Conservation (phyloP, 2,797 vertebrate genomes). For the Gallinago solitaria region DNA sequence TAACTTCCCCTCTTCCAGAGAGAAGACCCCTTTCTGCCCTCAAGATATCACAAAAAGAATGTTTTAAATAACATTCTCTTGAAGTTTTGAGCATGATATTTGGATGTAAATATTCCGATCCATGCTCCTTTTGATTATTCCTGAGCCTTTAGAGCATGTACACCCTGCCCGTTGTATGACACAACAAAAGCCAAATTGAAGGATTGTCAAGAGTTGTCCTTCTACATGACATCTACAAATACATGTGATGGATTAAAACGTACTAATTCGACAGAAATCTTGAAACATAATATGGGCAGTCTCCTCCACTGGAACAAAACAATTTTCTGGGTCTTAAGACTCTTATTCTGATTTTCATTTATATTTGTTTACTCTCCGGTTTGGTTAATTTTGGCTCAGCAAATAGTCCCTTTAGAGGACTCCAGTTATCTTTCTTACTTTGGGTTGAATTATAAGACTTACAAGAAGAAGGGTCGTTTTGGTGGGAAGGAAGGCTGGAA, state of each 20-base stretch:
- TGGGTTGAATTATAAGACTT: neutral
- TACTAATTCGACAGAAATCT: neutral
- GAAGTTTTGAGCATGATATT: neutral
- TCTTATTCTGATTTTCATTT: neutral
- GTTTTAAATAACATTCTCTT: neutral
- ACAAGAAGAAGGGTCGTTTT: neutral
- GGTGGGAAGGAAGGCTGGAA: neutral
- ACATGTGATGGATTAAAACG: neutral
- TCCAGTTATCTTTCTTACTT: neutral
- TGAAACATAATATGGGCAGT: neutral
- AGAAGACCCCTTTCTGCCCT: neutral
- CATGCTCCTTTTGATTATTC: neutral
- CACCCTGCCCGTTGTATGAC: neutral
- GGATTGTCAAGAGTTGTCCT: conserved; percentile 52
- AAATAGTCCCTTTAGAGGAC: neutral
- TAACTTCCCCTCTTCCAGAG: neutral
- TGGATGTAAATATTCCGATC: neutral
- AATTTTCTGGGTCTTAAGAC: neutral
- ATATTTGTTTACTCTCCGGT: neutral
- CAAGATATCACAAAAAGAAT: neutral
- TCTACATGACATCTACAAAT: neutral
- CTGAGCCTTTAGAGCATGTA: neutral
- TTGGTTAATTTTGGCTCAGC: neutral
- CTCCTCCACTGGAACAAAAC: neutral
- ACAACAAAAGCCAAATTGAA: conserved; percentile 34